These are phyloP conservation scores for Syngnathoides biaculeatus DNA, from an alignment of 2,113 vertebrate genomes.

Conservation along the genomic window DNA sequence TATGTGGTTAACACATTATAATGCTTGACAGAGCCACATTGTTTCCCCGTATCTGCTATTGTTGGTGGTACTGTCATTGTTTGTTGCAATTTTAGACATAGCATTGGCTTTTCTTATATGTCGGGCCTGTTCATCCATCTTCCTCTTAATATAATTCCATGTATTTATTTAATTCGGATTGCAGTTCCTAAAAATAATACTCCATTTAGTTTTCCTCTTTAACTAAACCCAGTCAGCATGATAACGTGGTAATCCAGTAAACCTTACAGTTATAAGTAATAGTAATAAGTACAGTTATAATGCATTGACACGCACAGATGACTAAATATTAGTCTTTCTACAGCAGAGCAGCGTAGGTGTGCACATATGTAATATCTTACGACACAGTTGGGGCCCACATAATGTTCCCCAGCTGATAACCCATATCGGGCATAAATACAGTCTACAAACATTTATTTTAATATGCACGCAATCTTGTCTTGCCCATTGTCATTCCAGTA, in stretches of 20 bases:
- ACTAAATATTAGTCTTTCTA: slow-evolving; percentile 65
- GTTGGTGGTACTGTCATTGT: slow-evolving; percentile 13
- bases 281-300: slow-evolving; percentile 21
- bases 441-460: not conserved
- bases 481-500: not conserved
- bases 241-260: slow-evolving; percentile 38
- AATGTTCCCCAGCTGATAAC: slow-evolving; percentile 39
- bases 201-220: not conserved
- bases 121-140: not conserved
- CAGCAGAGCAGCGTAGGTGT: slow-evolving; percentile 63
- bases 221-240: slow-evolving; percentile 25
- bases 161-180: not conserved
- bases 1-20: slow-evolving; percentile 11
- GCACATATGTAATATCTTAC: slow-evolving; percentile 50
- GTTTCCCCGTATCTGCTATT: slow-evolving; percentile 1
- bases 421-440: slow-evolving; percentile 19
- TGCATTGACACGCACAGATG: slow-evolving; percentile 49
- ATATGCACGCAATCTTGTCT: not conserved
- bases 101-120: slow-evolving; percentile 1
- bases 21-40: slow-evolving; percentile 7
- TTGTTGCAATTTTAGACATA: slow-evolving; percentile 4
- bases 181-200: not conserved
- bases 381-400: slow-evolving; percentile 42
- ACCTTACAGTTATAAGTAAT: slow-evolving; percentile 28
- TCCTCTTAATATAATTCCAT: not conserved